phyloP scores from a whole-genome alignment of 2,797 vertebrate genomes.

The Microtus agrestis region DNA sequence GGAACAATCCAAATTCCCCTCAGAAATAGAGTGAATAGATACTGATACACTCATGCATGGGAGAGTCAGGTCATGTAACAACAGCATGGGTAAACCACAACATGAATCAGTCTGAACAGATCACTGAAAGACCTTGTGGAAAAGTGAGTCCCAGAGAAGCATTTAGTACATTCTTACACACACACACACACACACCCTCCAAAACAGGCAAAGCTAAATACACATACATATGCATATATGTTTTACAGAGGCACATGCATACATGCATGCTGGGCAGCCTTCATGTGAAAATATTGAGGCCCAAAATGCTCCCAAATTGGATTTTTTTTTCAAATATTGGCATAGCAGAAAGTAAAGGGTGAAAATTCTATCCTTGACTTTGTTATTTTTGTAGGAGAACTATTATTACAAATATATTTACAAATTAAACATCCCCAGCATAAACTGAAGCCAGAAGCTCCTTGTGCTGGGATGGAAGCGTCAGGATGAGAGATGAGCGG shows the following conservation, averaged over 20 bases:
- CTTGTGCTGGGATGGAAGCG: not conserved
- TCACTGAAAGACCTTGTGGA: not conserved
- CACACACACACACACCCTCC: too few species aligned
- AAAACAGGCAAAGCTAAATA: not conserved
- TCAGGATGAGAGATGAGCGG: not conserved
- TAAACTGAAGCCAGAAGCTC: not conserved
- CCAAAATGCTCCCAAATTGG: not conserved
- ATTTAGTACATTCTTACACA: not conserved
- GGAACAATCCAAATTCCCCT: conserved; percentile 23
- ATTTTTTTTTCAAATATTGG: not conserved
- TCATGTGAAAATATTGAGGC: not conserved
- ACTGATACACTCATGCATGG: not conserved
- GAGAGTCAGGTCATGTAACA: not conserved
- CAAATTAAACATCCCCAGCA: not conserved
- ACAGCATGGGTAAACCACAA: conserved; percentile 12
- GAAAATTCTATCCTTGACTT: not conserved
- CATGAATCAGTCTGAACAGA: conserved; percentile 1
- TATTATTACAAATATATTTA: not conserved
- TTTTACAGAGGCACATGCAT: not conserved
- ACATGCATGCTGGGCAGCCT: not conserved
- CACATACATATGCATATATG: not conserved
- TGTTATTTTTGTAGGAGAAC: not conserved
- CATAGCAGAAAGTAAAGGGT: not conserved
- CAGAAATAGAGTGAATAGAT: conserved; percentile 37
- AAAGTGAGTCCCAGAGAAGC: not conserved